These are phyloP conservation scores for Lasiurus cinereus DNA, from an alignment of 2,113 vertebrate genomes.

Conservation along the genomic window DNA sequence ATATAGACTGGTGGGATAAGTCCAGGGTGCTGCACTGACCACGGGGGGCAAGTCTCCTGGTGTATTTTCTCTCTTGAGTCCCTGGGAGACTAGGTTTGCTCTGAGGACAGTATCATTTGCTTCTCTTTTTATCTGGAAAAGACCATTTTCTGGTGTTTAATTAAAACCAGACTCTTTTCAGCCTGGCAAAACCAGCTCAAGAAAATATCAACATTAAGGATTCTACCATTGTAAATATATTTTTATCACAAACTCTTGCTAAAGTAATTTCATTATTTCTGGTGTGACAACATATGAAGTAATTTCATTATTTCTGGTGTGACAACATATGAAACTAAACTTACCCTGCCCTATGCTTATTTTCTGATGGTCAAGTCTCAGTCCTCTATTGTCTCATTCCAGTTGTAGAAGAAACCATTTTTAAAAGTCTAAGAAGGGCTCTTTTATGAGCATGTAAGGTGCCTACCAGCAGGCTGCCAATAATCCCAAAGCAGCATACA, in stretches of 20 bases:
- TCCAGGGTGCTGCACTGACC: background rate
- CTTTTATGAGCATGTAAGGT: background rate
- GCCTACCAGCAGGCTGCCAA: background rate
- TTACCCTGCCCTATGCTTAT: background rate
- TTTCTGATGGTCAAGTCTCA: slow-evolving; percentile 46
- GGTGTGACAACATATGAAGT: slow-evolving; percentile 56
- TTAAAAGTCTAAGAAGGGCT: slow-evolving; percentile 38
- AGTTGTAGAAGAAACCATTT: slow-evolving; percentile 34
- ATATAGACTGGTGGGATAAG: background rate
- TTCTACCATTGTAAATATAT: slow-evolving; percentile 31
- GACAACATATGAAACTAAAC: slow-evolving; percentile 27
- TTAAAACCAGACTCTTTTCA: slow-evolving; percentile 46
- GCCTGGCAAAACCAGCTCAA: slow-evolving; percentile 15
- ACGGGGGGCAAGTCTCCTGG: background rate
- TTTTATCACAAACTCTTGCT: slow-evolving; percentile 45
- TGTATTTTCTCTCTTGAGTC: background rate
- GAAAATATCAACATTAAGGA: slow-evolving; percentile 46
- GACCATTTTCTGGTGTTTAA: background rate
- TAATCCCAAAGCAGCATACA: background rate
- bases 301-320: slow-evolving; percentile 66
- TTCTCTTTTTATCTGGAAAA: slow-evolving; percentile 16
- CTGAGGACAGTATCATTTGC: background rate
- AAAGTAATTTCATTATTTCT: slow-evolving; percentile 68
- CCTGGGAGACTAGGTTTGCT: background rate
- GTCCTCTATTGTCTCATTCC: background rate